Base-by-base conservation (phyloP, 2,888 invertebrate species). In the Eupithecia subfuscata region DNA sequence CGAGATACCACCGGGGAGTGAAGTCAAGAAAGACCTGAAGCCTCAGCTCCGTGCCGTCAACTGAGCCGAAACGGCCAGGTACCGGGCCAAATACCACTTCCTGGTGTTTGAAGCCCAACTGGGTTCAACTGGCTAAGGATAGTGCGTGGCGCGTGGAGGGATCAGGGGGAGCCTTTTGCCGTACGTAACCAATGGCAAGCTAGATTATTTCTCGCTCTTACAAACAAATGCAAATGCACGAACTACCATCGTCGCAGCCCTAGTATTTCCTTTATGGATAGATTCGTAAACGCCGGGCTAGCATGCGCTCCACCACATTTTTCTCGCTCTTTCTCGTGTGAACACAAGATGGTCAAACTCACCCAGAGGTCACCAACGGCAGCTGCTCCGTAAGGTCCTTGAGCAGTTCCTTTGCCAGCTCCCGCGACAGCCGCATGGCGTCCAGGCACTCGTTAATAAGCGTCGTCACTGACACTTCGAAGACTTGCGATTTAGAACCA, bases 391-490 rank as follows among this genome's bases (percentile, higher is more conserved):
- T 88, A 2, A 94, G 82, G 0, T 94, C 93, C 6, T 80, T 82
- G 2, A 94, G 85, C 14, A 94, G 81, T 12, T 81, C 76, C 1
- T 85, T 84, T 0, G 92, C 92, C 2, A 92, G 90, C 56, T 92
- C 93, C 0, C 93, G 84, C 0, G 90, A 84, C 16, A 92, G 87
- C 1, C 89, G 86, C 93, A 94, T 90, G 0, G 89, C 80, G 78
- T 94, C 94, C 82, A 93, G 76, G 70, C 91, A 89, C 80, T 94
- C 93, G 81, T 88, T 91, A 30, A 94, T 73, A 22, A 94, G 80
- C 80, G 86, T 88, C 88, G 87, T 90, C 43, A 92, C 79, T 79
- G 93, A 92, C 22, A 92, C 86, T 71, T 91, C 91, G 74, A 87
- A 84, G 3, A 85, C 77, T 56, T 87, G 52, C 18, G 85, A 82